A percentile compares a stretch with the other conserved stretches of the same genome.
phyloP scores from a whole-genome alignment of 2,113 vertebrate genomes.

The Orcinus orca region DNA sequence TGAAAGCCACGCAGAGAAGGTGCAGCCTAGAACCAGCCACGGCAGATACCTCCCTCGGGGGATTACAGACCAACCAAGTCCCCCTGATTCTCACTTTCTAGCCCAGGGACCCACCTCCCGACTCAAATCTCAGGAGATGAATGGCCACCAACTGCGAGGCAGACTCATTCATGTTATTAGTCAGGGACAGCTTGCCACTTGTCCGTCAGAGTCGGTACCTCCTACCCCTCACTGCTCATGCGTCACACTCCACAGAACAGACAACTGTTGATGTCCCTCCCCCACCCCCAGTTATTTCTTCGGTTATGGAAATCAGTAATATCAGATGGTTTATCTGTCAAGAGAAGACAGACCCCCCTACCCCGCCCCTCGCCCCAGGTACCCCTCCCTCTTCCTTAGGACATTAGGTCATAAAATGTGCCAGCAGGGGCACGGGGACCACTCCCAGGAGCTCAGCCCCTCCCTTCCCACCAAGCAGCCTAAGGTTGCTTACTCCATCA shows the following conservation, averaged over 20 bases:
- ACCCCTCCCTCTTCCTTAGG: not conserved
- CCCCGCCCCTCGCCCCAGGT: fast-evolving
- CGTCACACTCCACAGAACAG: not conserved
- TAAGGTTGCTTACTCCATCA: not conserved
- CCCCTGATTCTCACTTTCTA: not conserved
- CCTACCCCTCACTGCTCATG: not conserved
- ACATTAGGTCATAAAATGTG: not conserved
- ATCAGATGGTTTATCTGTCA: not conserved
- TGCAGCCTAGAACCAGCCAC: not conserved
- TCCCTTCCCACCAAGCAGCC: not conserved
- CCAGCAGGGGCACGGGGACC: not conserved
- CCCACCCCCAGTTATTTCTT: not conserved
- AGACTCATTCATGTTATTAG: not conserved
- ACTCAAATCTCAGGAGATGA: not conserved
- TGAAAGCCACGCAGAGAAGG: not conserved
- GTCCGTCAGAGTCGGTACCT: not conserved
- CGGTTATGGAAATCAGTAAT: not conserved
- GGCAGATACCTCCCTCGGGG: not conserved
- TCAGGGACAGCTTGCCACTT: not conserved
- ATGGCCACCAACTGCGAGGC: not conserved
- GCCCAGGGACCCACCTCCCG: not conserved
- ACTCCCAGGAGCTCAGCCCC: not conserved
- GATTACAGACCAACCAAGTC: not conserved
- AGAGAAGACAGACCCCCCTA: not conserved
- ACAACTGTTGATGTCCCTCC: not conserved